phyloP scores from a whole-genome alignment of 2,888 invertebrate species.

The Scotopteryx bipunctaria region DNA sequence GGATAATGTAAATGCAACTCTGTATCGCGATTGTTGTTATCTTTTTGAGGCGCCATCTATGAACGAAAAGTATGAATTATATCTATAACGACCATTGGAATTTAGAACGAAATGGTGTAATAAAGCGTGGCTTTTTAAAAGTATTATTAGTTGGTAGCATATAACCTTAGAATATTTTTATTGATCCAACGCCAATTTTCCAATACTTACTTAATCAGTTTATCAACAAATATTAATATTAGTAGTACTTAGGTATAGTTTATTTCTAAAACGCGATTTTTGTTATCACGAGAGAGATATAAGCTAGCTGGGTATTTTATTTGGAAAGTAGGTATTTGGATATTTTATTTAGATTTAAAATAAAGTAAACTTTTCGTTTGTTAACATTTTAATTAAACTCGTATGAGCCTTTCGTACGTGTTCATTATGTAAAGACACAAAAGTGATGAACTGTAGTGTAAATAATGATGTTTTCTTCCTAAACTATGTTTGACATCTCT shows the following conservation, averaged over 20 bases:
- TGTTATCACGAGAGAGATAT: too few species aligned
- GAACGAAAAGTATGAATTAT: slow-evolving; percentile 5
- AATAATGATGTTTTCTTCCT: slow-evolving; percentile 13
- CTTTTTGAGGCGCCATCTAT: slow-evolving; percentile 26
- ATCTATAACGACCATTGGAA: slow-evolving; percentile 14
- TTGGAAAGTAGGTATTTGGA: too few species aligned
- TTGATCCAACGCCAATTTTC: slow-evolving; percentile 5
- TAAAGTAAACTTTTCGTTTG: not conserved
- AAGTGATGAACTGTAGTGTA: slow-evolving; percentile 37
- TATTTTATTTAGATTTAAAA: too few species aligned
- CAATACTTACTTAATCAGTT: not conserved
- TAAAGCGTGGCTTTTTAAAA: slow-evolving; percentile 16
- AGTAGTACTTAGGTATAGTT: too few species aligned
- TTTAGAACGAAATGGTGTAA: not conserved
- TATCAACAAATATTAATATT: too few species aligned
- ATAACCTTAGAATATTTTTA: slow-evolving; percentile 10
- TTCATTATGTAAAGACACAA: slow-evolving; percentile 28
- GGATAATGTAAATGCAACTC: not conserved
- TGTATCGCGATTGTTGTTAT: not conserved
- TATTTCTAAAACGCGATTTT: too few species aligned
- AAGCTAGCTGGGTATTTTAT: too few species aligned
- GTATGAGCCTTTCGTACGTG: slow-evolving; percentile 1
- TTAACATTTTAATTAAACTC: not conserved
- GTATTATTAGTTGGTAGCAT: slow-evolving; percentile 28
- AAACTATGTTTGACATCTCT: not conserved